Conservation (phyloP, 1,140 invertebrate genomes). For the Protaetia brevitarsis region DNA sequence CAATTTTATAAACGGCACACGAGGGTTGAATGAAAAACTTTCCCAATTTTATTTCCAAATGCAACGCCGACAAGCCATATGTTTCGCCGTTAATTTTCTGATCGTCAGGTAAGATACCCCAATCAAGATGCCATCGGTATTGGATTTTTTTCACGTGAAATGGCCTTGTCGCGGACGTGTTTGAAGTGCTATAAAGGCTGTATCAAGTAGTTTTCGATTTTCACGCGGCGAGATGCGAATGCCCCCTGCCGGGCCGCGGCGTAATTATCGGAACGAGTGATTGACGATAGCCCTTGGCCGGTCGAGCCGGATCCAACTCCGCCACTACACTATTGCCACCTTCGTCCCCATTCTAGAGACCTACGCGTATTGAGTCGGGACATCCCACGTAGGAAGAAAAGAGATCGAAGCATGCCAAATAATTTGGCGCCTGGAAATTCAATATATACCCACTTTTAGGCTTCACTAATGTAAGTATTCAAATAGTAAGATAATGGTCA, state of each 20-base stretch:
- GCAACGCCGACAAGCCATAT: background rate
- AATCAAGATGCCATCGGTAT: constrained; percentile 23
- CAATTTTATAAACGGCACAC: too few species aligned
- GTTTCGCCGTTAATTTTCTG: constrained; percentile 23
- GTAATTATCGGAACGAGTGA: constrained; percentile 34
- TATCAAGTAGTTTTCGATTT: constrained; percentile 37
- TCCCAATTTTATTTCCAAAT: background rate
- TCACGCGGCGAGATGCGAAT: constrained; percentile 27
- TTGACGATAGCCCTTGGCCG: constrained; percentile 30
- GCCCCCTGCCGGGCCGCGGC: constrained; percentile 25
- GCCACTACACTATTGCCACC: background rate
- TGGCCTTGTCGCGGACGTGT: constrained; percentile 25
- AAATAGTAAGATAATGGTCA: too few species aligned
- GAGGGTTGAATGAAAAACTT: background rate
- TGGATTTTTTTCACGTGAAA: constrained; percentile 25
- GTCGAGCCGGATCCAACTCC: constrained; percentile 1
- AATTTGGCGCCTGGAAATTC: background rate
- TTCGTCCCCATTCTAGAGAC: background rate
- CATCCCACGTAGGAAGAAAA: background rate
- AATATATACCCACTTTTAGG: background rate
- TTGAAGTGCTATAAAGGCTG: constrained; percentile 24
- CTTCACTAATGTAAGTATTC: background rate
- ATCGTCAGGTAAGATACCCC: constrained; percentile 22
- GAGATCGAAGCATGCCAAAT: background rate
- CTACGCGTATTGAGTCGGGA: too few species aligned